Percentiles rank a stretch among this genome's conserved stretches.
phyloP scores from a whole-genome alignment of 2,888 invertebrate species.

The Cantharis lateralis region DNA sequence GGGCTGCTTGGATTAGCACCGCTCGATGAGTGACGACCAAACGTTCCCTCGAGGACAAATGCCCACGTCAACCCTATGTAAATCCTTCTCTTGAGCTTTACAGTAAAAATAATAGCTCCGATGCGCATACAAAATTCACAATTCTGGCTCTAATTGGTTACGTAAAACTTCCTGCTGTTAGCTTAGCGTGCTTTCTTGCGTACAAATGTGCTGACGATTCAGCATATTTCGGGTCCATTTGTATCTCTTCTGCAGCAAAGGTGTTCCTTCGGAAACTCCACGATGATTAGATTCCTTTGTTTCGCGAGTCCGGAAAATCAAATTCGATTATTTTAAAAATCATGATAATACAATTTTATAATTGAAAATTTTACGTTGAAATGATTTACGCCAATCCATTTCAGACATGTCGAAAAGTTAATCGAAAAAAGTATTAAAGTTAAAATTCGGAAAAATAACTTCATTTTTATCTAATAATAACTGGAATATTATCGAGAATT shows the following conservation, averaged over 20 bases:
- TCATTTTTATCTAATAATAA: slow-evolving; percentile 6
- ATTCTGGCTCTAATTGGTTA: slow-evolving; percentile 35
- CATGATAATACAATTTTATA: not conserved
- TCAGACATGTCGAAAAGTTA: not conserved
- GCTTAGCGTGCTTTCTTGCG: slow-evolving; percentile 17
- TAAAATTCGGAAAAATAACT: slow-evolving; percentile 3
- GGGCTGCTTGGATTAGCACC: slow-evolving; percentile 32
- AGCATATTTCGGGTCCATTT: slow-evolving; percentile 25
- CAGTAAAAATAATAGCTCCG: slow-evolving; percentile 36
- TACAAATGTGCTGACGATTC: slow-evolving; percentile 26
- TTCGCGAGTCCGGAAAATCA: not conserved
- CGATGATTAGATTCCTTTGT: slow-evolving; percentile 16
- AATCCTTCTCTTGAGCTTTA: slow-evolving; percentile 32
- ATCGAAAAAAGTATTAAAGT: not conserved
- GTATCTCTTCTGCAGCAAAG: slow-evolving; percentile 14
- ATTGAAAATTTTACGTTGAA: not conserved
- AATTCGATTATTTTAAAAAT: not conserved
- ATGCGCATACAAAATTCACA: slow-evolving; percentile 30
- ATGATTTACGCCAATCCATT: not conserved
- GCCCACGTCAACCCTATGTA: slow-evolving; percentile 35
- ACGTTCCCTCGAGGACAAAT: slow-evolving; percentile 26
- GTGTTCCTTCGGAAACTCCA: slow-evolving; percentile 13
- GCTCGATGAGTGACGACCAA: slow-evolving; percentile 27
- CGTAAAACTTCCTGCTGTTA: slow-evolving; percentile 31
- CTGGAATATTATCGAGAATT: slow-evolving; percentile 9